phyloP scores from a whole-genome alignment of 2,797 vertebrate species.

The Emys orbicularis region DNA sequence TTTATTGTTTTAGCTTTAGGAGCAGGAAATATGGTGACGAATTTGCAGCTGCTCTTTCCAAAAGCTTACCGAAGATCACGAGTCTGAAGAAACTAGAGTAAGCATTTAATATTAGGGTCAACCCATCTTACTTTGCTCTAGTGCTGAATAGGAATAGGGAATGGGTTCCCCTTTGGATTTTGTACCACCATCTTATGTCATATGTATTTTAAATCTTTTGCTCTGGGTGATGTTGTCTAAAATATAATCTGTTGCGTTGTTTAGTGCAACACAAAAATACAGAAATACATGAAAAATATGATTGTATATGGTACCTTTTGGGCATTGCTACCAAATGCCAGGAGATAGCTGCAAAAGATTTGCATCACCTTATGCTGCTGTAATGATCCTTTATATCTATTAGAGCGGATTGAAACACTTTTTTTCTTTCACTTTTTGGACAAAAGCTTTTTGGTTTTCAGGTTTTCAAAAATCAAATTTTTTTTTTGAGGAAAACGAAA shows the following conservation, averaged over 20 bases:
- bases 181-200: not conserved
- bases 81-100: constrained; percentile 87
- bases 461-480: not conserved
- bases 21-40: constrained; percentile 87
- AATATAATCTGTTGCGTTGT: not conserved
- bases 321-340: not conserved
- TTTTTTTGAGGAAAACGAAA: no score
- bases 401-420: not conserved
- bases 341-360: not conserved
- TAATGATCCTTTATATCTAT: not conserved
- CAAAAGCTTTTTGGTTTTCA: not conserved
- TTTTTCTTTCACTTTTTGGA: not conserved
- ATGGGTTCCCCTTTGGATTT: not conserved
- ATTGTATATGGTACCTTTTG: rapidly evolving
- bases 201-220: not conserved
- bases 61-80: constrained; percentile 80
- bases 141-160: no score
- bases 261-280: not conserved
- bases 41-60: constrained; percentile 89
- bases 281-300: not conserved
- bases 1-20: constrained; percentile 84
- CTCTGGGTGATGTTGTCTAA: rapidly evolving
- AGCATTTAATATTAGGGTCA: constrained; percentile 59
- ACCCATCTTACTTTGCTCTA: not conserved
- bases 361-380: not conserved